Percentiles rank a stretch among this genome's conserved stretches.
Conservation (phyloP, 2,113 vertebrate species). For the Nothobranchius furzeri region DNA sequence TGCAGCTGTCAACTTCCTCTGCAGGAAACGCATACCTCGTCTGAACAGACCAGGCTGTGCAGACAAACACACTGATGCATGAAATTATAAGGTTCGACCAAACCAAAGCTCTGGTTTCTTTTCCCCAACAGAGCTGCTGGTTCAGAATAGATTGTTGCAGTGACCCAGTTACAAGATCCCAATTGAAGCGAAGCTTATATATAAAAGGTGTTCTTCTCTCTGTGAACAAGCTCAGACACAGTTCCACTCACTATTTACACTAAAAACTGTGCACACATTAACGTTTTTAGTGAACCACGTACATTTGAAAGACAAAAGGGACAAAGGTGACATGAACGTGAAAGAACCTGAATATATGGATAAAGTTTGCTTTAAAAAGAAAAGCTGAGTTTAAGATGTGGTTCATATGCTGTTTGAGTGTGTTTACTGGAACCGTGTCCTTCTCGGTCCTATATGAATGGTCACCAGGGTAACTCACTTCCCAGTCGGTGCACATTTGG, state of each 20-base stretch:
- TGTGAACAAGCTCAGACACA: slow-evolving; percentile 64
- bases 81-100: slow-evolving; percentile 62
- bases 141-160: slow-evolving; percentile 60
- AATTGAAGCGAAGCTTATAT: slow-evolving; percentile 37
- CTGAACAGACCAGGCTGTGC: slow-evolving; percentile 33
- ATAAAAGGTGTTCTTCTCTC: slow-evolving; percentile 55
- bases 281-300: slow-evolving; percentile 73
- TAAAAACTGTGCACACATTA: slow-evolving; percentile 72
- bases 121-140: slow-evolving; percentile 31
- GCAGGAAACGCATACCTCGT: slow-evolving; percentile 28
- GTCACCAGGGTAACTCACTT: slow-evolving; percentile 39
- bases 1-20: slow-evolving; percentile 16
- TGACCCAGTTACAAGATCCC: slow-evolving; percentile 54
- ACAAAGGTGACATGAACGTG: slow-evolving; percentile 64
- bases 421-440: slow-evolving; percentile 48
- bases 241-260: slow-evolving; percentile 72
- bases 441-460: slow-evolving; percentile 38
- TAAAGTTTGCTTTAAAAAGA: too few species aligned
- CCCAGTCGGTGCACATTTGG: slow-evolving; percentile 18
- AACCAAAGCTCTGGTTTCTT: slow-evolving; percentile 30
- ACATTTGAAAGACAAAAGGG: slow-evolving; percentile 42
- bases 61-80: slow-evolving; percentile 63
- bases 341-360: slow-evolving; percentile 39
- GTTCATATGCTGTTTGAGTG: slow-evolving; percentile 21
- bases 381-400: slow-evolving; percentile 29